A percentile compares a stretch with the other conserved stretches of the same genome.
phyloP scores from a whole-genome alignment of 1,140 invertebrate genomes.

The Nymphalis io region DNA sequence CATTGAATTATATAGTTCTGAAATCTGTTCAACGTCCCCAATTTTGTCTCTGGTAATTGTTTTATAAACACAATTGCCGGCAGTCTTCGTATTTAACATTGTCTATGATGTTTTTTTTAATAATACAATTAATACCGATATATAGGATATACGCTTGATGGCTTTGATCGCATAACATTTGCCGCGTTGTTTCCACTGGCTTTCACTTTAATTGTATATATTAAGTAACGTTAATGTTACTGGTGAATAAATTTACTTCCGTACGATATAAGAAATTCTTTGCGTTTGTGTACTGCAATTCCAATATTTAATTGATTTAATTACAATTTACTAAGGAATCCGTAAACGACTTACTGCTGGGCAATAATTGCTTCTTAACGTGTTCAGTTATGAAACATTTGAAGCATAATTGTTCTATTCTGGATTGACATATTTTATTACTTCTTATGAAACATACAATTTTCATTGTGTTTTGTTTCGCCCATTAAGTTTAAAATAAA shows the following conservation, averaged over 20 bases:
- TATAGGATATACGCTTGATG: background rate
- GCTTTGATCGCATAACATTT: background rate
- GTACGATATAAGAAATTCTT: background rate
- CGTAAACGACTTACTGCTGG: too few species aligned
- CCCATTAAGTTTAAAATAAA: too few species aligned
- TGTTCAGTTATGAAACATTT: too few species aligned
- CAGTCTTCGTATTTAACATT: slow-evolving; percentile 11
- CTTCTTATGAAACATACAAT: too few species aligned
- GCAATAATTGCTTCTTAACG: too few species aligned
- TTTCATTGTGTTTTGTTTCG: background rate
- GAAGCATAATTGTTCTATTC: too few species aligned
- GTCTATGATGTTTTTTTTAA: slow-evolving; percentile 10
- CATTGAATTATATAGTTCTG: slow-evolving; percentile 34
- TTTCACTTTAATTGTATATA: slow-evolving; percentile 5
- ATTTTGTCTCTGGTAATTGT: slow-evolving; percentile 39
- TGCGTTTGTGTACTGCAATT: background rate
- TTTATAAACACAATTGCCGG: background rate
- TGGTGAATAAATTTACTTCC: background rate
- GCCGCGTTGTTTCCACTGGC: background rate
- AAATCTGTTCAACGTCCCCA: slow-evolving; percentile 42
- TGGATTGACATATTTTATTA: too few species aligned
- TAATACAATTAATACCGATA: background rate
- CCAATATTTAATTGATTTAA: too few species aligned
- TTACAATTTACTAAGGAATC: too few species aligned
- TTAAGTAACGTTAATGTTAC: background rate